Conservation (phyloP, 23 tunicate genomes). For the Diplosoma virens region DNA sequence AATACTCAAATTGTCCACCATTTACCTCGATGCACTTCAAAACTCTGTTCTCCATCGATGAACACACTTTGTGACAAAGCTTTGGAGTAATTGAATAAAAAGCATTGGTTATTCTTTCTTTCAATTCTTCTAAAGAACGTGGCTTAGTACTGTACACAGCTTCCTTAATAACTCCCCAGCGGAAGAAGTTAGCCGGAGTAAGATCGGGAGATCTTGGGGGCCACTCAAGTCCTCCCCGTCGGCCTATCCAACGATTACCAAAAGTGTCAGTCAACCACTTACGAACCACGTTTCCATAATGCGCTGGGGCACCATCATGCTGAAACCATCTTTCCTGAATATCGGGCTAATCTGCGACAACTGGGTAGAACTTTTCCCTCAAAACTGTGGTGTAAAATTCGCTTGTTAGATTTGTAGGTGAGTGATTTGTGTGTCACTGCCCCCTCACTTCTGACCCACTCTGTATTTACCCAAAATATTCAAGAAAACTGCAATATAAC, state of each 20-base stretch:
- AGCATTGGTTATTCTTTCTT: slow-evolving; percentile 12
- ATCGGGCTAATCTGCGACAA: slow-evolving; percentile 1
- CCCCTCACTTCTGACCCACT: too few species aligned
- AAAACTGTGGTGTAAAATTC: neutral
- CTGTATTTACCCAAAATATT: too few species aligned
- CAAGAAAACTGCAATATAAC: too few species aligned
- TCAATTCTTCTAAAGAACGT: slow-evolving; percentile 9
- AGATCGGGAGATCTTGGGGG: slow-evolving; percentile 22
- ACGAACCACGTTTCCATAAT: slow-evolving; percentile 17
- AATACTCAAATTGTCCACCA: slow-evolving; percentile 18
- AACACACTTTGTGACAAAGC: slow-evolving; percentile 16
- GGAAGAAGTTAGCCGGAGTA: neutral
- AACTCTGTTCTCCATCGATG: slow-evolving; percentile 13
- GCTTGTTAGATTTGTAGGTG: neutral
- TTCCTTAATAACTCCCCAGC: slow-evolving; percentile 13
- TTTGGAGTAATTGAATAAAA: slow-evolving; percentile 7
- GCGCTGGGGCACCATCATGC: slow-evolving; percentile 11
- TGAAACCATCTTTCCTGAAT: slow-evolving; percentile 18
- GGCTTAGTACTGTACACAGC: slow-evolving; percentile 12
- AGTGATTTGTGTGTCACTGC: too few species aligned
- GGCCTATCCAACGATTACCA: slow-evolving; percentile 20
- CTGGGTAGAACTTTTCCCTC: slow-evolving; percentile 17
- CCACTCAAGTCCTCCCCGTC: slow-evolving; percentile 14
- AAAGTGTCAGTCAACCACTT: slow-evolving; percentile 9
- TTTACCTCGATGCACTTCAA: slow-evolving; percentile 19